Percentiles rank a stretch among this genome's conserved stretches.
These are phyloP conservation scores for Blera fallax DNA, from an alignment of 2,888 invertebrate genomes.

Conservation along the genomic window DNA sequence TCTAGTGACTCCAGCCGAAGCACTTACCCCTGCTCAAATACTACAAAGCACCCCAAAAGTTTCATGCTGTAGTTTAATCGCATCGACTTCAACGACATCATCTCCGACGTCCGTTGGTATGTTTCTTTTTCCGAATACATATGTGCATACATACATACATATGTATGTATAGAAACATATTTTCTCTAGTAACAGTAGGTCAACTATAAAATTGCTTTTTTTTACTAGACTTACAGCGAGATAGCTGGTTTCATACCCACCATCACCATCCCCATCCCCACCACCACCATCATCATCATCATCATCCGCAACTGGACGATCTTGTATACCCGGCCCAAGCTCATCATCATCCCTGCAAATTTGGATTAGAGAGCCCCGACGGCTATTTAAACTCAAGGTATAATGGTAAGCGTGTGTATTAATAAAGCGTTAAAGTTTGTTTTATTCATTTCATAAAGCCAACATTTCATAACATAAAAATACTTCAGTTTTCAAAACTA, in stretches of 20 bases:
- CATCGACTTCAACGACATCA: conserved; percentile 73
- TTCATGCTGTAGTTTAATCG: conserved; percentile 69
- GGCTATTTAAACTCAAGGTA: conserved; percentile 81
- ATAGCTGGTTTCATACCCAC: conserved; percentile 76
- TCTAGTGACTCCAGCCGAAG: conserved; percentile 56
- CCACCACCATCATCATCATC: conserved; percentile 76
- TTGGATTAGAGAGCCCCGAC: conserved; percentile 80
- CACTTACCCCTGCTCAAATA: conserved; percentile 57
- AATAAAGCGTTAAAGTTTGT: conserved; percentile 64
- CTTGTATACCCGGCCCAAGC: conserved; percentile 78
- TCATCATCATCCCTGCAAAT: conserved; percentile 76
- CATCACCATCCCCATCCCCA: conserved; percentile 73
- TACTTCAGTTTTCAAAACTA: conserved; percentile 9
- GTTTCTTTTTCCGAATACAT: conserved; percentile 20
- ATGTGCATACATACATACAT: too few relatives aligned
- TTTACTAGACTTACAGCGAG: conserved; percentile 76
- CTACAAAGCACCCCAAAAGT: conserved; percentile 70
- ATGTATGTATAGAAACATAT: too few relatives aligned
- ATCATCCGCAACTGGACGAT: conserved; percentile 78
- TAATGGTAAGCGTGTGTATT: conserved; percentile 79
- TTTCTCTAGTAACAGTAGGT: background rate
- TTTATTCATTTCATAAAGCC: conserved; percentile 14
- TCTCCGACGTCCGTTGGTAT: conserved; percentile 67
- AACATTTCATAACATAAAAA: too few relatives aligned
- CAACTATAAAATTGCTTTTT: conserved; percentile 4